These are phyloP conservation scores for Drosophila merina DNA, from an alignment of 2,888 invertebrate genomes.

Conservation along the genomic window DNA sequence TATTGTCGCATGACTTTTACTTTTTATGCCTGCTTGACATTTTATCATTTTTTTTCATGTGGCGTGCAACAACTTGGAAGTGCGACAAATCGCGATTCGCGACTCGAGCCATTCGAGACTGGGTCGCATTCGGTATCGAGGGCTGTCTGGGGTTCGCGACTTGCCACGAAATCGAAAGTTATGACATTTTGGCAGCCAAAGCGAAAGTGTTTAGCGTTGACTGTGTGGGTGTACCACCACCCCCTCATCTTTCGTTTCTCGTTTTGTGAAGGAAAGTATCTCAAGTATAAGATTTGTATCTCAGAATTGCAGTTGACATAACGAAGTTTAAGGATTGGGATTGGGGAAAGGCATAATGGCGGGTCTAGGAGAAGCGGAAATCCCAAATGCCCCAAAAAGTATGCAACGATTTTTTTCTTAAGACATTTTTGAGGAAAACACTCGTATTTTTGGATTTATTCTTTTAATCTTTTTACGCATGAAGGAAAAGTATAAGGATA, in stretches of 20 bases:
- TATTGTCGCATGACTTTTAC: conserved; percentile 70
- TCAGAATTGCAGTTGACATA: conserved; percentile 68
- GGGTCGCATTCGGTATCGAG: conserved; percentile 17
- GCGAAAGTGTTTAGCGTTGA: conserved; percentile 54
- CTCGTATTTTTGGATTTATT: too few relatives aligned
- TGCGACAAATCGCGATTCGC: conserved; percentile 25
- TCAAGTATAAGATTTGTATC: conserved; percentile 52
- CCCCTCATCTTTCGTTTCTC: not conserved
- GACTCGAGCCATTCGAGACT: conserved; percentile 12
- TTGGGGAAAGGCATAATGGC: not conserved
- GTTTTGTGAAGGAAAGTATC: conserved; percentile 1
- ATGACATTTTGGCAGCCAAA: conserved; percentile 70
- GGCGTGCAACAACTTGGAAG: conserved; percentile 68
- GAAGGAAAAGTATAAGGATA: too few relatives aligned
- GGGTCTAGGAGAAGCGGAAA: not conserved
- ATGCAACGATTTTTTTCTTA: not conserved
- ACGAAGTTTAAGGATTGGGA: not conserved
- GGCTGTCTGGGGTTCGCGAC: conserved; percentile 41
- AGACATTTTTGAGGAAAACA: too few relatives aligned
- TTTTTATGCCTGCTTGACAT: conserved; percentile 44
- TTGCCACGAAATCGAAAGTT: conserved; percentile 71
- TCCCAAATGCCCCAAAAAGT: not conserved
- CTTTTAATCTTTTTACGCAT: too few relatives aligned
- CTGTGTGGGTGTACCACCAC: conserved; percentile 20
- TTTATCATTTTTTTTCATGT: conserved; percentile 7